Conservation (phyloP, 2,888 invertebrate species). For the Digitonthophagus gazella region DNA sequence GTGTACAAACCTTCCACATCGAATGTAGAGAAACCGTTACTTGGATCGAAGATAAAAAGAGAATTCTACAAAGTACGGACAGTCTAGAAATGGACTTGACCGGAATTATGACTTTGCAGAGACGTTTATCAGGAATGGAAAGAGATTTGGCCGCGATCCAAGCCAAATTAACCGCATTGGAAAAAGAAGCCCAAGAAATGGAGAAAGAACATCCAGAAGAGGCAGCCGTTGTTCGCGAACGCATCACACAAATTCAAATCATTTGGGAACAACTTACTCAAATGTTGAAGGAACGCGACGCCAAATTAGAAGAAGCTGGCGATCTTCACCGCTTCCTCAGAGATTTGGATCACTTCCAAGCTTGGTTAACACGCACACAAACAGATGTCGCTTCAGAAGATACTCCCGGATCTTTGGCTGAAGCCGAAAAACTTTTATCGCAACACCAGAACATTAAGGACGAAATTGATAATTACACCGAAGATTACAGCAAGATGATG, state of each 20-base stretch:
- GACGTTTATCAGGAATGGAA: conserved; percentile 97
- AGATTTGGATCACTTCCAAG: conserved; percentile 99
- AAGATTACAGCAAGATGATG: conserved; percentile 98
- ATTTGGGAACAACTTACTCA: conserved; percentile 94
- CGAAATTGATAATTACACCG: conserved; percentile 98
- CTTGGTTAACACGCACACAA: conserved; percentile 90
- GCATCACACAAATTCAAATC: conserved; percentile 85
- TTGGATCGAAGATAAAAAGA: conserved; percentile 99
- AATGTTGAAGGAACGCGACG: conserved; percentile 93
- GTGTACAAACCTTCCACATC: conserved; percentile 98
- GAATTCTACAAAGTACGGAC: conserved; percentile 96
- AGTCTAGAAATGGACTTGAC: conserved; percentile 98
- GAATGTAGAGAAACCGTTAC: conserved; percentile 97
- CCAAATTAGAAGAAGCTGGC: conserved; percentile 97
- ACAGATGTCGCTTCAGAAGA: conserved; percentile 98
- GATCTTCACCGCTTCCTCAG: conserved; percentile 97
- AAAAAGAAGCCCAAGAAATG: conserved; percentile 89
- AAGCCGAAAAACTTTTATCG: conserved; percentile 94
- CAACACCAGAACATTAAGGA: conserved; percentile 98
- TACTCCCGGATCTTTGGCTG: conserved; percentile 87
- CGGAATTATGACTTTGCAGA: conserved; percentile 96
- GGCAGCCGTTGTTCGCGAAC: conserved; percentile 84
- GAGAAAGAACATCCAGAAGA: conserved; percentile 94
- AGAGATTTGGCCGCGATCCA: conserved; percentile 98
- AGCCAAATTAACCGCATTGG: conserved; percentile 91